A percentile compares a stretch with the other conserved stretches of the same genome.
Conservation (phyloP, 2,888 invertebrate species). For the Cosmia trapezina region DNA sequence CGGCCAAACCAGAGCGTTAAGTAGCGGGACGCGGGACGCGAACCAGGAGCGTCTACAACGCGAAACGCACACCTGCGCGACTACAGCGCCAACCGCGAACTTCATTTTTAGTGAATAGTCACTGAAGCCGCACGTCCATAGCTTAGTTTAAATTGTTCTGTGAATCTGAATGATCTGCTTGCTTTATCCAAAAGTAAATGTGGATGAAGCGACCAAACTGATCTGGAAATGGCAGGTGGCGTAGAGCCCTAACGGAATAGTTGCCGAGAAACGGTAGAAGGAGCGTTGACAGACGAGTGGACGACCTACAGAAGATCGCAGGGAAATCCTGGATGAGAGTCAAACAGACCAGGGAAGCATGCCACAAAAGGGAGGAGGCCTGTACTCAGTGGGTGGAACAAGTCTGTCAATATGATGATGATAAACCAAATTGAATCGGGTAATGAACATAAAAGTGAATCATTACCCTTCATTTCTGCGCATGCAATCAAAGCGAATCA, state of each 20-base stretch:
- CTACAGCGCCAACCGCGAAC: no score
- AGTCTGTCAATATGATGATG: neutral
- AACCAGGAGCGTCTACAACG: no score
- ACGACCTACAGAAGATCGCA: neutral
- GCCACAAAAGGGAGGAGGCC: neutral
- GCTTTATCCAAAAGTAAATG: neutral
- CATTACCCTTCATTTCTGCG: neutral
- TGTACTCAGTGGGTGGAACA: neutral
- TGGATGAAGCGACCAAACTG: neutral
- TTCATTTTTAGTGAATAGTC: no score
- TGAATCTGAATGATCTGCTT: no score
- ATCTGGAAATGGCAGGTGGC: neutral
- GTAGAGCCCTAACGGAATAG: neutral
- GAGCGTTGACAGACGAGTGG: neutral
- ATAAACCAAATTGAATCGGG: neutral
- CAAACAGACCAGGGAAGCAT: neutral
- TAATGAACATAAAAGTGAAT: neutral
- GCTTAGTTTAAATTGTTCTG: no score
- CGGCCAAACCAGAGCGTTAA: no score
- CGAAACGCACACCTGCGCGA: no score
- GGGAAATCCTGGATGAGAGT: neutral
- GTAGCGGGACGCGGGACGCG: no score
- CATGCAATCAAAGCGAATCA: neutral
- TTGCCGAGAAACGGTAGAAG: neutral
- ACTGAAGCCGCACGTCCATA: no score